Evolutionary conservation across 2,113 vertebrate species (phyloP), one percentile per base, ranked within the genome.

Genomic region (Chaenocephalus aceratus): DNA sequence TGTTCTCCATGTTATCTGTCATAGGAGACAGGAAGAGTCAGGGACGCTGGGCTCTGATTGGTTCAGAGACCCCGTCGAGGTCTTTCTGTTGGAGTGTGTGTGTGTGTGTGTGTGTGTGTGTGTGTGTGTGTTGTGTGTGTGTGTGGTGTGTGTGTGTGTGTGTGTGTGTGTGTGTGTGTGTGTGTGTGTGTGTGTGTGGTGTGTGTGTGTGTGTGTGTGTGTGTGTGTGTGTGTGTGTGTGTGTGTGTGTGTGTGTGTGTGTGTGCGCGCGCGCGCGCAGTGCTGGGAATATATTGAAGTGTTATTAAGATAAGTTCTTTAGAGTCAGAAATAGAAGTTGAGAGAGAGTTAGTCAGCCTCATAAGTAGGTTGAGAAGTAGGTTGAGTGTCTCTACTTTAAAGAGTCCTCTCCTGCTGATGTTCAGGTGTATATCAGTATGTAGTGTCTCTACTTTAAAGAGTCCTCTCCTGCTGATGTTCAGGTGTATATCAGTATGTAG

Each of bases 1-100:
- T 7, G 70, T 11, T 48, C 48, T 66, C 67, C 7, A 52, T 72
- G 23, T 76, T 48, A 57, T 70, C 79, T n/a, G 58, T 79, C 53
- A 16, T 26, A 54, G 6, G 48, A 61, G 54, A 63, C 63, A 44
- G 0, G 49, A 75, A 71, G 5, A 5, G 44, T 63, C 70, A 0
- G 61, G n/a, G 13, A 30, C 2, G 2, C 46, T 18, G 56, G 4
- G 61, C 16, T 61, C 44, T 16, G 52, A 58, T 57, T 57, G 23
- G 53, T 62, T 14, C 26, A 5, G 69, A 66, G 41, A 46, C n/a
- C 49, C 69, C 13, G 48, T 6, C 11, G 58, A 53, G 71, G 30
- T 10, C 45, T 65, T 46, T 21, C 52, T 41, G 13, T 49, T 13
- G 11, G 52, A 10, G 23, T 14, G 36, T 67, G 56, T 45, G 18